phyloP scores from a whole-genome alignment of 2,113 vertebrate genomes.

The Ceuthmochares aereus region DNA sequence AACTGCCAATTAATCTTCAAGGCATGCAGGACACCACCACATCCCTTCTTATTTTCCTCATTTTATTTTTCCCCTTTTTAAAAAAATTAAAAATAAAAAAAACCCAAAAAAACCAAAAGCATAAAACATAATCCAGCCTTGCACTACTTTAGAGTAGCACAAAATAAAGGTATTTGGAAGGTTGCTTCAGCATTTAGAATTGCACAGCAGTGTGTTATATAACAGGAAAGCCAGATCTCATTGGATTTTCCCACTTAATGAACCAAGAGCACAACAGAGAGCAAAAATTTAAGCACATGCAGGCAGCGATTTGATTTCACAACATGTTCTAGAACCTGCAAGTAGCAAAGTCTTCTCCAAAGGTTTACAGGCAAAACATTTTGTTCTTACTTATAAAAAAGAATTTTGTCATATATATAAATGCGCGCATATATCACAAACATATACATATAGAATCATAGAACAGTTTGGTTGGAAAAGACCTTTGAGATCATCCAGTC shows the following conservation, averaged over 20 bases:
- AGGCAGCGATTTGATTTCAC: not conserved
- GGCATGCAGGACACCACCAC: not conserved
- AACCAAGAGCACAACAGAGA: not conserved
- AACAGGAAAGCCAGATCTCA: slow-evolving; percentile 15
- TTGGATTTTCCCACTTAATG: slow-evolving; percentile 15
- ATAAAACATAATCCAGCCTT: not conserved
- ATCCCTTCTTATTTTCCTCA: not conserved
- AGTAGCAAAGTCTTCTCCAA: not conserved
- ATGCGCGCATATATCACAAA: not conserved
- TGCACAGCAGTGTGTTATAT: not conserved
- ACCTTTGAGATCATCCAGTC: no score
- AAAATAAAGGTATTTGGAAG: not conserved
- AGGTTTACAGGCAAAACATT: not conserved
- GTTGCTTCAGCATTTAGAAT: not conserved
- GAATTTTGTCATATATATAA: not conserved
- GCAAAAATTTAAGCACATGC: not conserved
- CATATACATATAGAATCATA: not conserved
- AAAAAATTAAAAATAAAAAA: no score
- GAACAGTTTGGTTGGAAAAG: no score
- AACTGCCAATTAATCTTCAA: slow-evolving; percentile 4
- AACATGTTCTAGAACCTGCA: not conserved
- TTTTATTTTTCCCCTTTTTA: not conserved
- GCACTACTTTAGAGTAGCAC: not conserved
- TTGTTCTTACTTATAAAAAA: not conserved
- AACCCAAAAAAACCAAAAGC: not conserved